phyloP scores from a whole-genome alignment of 2,113 vertebrate species.

The Propithecus coquereli region DNA sequence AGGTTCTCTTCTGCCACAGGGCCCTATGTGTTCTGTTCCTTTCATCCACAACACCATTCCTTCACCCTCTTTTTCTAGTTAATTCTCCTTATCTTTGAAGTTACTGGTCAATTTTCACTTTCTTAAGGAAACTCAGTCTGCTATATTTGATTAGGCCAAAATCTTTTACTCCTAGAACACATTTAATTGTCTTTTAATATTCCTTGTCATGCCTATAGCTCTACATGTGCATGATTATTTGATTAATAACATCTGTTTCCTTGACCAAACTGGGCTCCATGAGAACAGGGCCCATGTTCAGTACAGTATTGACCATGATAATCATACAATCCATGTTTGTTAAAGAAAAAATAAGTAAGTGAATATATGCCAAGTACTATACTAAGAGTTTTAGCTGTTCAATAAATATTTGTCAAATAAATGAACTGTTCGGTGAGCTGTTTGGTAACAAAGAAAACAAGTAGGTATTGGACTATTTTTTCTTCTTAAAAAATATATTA shows the following conservation, averaged over 20 bases:
- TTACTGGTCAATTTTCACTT: background rate
- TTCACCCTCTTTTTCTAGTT: background rate
- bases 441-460: background rate
- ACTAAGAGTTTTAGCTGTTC: constrained; percentile 6
- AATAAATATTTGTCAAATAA: constrained; percentile 46
- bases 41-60: background rate
- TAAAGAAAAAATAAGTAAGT: background rate
- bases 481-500: background rate
- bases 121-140: background rate
- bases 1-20: background rate
- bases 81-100: background rate
- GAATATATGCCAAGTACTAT: background rate
- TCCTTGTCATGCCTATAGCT: background rate
- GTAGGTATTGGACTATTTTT: background rate
- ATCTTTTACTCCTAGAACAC: background rate
- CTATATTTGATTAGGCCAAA: background rate
- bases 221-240: background rate
- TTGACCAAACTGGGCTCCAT: background rate
- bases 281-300: background rate
- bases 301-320: background rate
- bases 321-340: background rate
- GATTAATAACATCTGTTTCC: background rate
- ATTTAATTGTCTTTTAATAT: background rate
- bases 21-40: background rate
- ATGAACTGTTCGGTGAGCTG: background rate